These are phyloP conservation scores for Petaurus breviceps DNA, from an alignment of 2,113 vertebrate species.

Conservation along the genomic window DNA sequence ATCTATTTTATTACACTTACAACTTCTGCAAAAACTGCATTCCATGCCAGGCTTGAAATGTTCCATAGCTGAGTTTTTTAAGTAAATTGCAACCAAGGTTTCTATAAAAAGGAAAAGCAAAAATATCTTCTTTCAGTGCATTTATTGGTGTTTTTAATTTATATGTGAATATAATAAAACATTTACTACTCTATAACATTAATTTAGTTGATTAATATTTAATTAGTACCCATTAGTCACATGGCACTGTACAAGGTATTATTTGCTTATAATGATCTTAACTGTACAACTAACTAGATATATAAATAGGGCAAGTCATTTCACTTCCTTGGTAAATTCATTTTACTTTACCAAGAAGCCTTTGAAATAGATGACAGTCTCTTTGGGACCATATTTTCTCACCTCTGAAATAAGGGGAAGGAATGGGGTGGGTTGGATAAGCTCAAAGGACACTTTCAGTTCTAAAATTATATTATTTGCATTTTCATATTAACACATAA, in stretches of 20 bases:
- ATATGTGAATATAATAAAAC: neutral
- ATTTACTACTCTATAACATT: neutral
- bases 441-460: neutral
- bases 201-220: neutral
- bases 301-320: neutral
- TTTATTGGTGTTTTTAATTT: conserved; percentile 11
- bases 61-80: conserved; percentile 36
- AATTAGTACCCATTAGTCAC: neutral
- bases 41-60: conserved; percentile 80
- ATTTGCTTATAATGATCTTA: neutral
- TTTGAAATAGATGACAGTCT: neutral
- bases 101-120: conserved; percentile 62
- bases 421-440: neutral
- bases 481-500: neutral
- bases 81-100: conserved; percentile 76
- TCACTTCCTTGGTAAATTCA: neutral
- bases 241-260: neutral
- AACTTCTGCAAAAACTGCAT: conserved; percentile 77
- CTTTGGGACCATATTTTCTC: neutral
- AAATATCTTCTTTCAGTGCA: conserved; percentile 24
- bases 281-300: neutral
- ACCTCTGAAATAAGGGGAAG: neutral
- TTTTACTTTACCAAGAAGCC: neutral
- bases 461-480: neutral
- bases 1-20: conserved; percentile 68